Evolutionary conservation across 2,797 vertebrate genomes (phyloP).

Genomic region (Anabas testudineus): DNA sequence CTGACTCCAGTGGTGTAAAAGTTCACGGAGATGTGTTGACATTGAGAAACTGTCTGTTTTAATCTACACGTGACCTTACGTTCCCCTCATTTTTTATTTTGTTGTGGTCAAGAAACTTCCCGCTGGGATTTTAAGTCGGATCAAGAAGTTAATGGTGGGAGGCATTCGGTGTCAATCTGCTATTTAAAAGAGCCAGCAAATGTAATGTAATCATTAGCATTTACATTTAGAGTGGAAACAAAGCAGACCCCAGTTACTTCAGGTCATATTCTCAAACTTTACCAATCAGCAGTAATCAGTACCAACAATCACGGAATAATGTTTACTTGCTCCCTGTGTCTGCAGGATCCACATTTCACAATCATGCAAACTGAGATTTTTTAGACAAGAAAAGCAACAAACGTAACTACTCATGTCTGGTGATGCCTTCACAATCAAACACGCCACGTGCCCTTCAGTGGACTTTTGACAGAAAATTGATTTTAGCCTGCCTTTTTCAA

Average conservation of each 20-base stretch:
- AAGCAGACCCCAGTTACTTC: slow-evolving; percentile 13
- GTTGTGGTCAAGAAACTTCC: not conserved
- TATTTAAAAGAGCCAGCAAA: not conserved
- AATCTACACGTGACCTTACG: not conserved
- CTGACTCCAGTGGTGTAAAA: no score
- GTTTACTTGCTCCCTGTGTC: not conserved
- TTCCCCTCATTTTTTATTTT: slow-evolving; percentile 5
- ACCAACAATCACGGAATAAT: slow-evolving; percentile 16
- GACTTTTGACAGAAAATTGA: slow-evolving; percentile 20
- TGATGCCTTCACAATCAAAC: not conserved
- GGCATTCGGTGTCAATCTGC: slow-evolving; percentile 9
- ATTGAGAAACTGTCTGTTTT: no score
- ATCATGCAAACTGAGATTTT: not conserved
- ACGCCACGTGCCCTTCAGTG: slow-evolving; percentile 16
- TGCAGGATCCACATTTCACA: not conserved
- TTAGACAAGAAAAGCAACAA: not conserved
- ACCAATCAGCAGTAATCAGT: slow-evolving; percentile 28
- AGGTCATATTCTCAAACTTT: slow-evolving; percentile 35
- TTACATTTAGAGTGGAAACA: slow-evolving; percentile 45
- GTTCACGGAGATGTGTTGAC: no score
- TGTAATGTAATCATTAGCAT: slow-evolving; percentile 29
- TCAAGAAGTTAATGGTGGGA: slow-evolving; percentile 37
- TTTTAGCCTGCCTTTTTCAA: slow-evolving; percentile 35
- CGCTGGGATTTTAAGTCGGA: slow-evolving; percentile 24
- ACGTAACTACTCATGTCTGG: not conserved